phyloP scores from a whole-genome alignment of 2,888 invertebrate genomes.

The Poecilus cupreus region DNA sequence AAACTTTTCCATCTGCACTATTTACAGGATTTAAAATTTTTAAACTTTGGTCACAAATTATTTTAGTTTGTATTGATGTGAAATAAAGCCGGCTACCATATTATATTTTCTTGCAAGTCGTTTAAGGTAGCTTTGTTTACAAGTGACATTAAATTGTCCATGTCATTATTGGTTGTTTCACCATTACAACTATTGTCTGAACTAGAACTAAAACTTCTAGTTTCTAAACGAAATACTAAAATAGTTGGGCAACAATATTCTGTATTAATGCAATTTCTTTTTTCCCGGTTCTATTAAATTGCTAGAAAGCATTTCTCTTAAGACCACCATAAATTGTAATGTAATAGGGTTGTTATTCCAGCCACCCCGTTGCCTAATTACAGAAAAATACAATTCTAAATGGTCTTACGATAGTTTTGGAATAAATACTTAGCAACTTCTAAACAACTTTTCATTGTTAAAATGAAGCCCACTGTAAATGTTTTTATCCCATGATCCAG shows the following conservation, averaged over 20 bases:
- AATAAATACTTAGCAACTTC: background rate
- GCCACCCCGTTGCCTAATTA: background rate
- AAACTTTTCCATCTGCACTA: too few relatives aligned
- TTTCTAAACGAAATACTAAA: too few relatives aligned
- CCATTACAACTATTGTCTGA: too few relatives aligned
- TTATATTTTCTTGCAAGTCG: background rate
- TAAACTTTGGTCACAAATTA: background rate
- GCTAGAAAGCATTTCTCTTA: background rate
- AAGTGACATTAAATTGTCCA: too few relatives aligned
- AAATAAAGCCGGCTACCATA: background rate
- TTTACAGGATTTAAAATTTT: too few relatives aligned
- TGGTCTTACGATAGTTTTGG: background rate
- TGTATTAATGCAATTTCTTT: background rate
- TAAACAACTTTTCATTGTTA: background rate
- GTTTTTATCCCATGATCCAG: too few relatives aligned
- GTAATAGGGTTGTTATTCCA: background rate
- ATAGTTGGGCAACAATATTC: too few relatives aligned
- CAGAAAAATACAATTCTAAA: background rate
- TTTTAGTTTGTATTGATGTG: background rate
- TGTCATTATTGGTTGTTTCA: too few relatives aligned
- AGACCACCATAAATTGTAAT: background rate
- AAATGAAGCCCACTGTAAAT: too few relatives aligned
- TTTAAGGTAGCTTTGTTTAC: background rate
- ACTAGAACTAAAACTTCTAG: too few relatives aligned
- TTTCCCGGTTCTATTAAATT: background rate